phyloP scores from a whole-genome alignment of 35 echinoderm and acorn worm species.

The Ptychodera flava region DNA sequence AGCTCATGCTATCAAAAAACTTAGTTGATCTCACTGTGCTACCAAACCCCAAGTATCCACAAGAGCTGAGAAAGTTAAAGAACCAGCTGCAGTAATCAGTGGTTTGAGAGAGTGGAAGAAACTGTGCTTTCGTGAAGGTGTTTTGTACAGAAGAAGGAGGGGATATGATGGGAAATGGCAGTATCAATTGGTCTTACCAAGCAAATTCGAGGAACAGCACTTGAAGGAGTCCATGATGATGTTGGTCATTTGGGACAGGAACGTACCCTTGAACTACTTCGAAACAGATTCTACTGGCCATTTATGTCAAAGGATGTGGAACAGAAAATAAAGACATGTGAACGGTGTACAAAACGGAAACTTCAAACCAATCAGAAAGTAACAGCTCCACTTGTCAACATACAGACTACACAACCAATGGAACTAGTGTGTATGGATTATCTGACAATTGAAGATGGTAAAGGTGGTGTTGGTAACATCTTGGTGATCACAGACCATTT shows the following conservation, averaged over 20 bases:
- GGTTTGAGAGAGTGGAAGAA: slow-evolving; percentile 31
- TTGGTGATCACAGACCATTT: too few species aligned
- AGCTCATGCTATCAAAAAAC: too few species aligned
- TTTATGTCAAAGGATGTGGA: slow-evolving; percentile 35
- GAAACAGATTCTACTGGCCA: slow-evolving; percentile 49
- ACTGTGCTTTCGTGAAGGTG: slow-evolving; percentile 12
- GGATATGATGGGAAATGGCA: neutral
- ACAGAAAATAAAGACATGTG: slow-evolving; percentile 31
- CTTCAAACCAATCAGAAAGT: neutral
- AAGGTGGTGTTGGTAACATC: too few species aligned
- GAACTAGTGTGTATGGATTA: slow-evolving; percentile 64
- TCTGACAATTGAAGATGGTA: slow-evolving; percentile 49
- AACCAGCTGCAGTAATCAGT: too few species aligned
- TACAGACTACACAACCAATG: slow-evolving; percentile 34
- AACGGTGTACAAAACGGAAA: slow-evolving; percentile 28
- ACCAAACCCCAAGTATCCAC: too few species aligned
- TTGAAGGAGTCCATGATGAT: too few species aligned
- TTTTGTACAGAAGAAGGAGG: slow-evolving; percentile 11
- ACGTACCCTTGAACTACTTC: too few species aligned
- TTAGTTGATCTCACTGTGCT: too few species aligned
- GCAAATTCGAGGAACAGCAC: neutral
- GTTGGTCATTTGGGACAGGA: too few species aligned
- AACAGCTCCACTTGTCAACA: slow-evolving; percentile 28
- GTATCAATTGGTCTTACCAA: slow-evolving; percentile 33
- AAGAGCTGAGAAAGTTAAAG: too few species aligned